Percentiles rank a stretch among this genome's conserved stretches.
phyloP scores from a whole-genome alignment of 1,140 invertebrate species.

The Papilio dardanus region DNA sequence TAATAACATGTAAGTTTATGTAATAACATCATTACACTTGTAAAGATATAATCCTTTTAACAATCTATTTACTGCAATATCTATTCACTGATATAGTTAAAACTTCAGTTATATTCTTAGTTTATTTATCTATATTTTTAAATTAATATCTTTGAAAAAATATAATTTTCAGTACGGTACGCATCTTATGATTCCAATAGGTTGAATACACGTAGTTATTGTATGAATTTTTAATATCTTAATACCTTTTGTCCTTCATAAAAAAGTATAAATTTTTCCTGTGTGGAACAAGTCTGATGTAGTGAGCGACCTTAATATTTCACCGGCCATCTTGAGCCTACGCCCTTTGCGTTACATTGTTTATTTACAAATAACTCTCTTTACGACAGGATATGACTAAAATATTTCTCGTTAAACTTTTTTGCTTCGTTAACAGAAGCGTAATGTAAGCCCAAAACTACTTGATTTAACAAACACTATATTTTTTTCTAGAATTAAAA shows the following conservation, averaged over 20 bases:
- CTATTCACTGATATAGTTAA: too few relatives aligned
- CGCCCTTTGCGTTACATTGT: not conserved
- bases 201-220: not conserved
- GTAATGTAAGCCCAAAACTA: too few relatives aligned
- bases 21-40: not conserved
- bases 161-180: too few relatives aligned
- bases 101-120: too few relatives aligned
- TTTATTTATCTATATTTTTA: too few relatives aligned
- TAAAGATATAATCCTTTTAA: not conserved
- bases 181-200: too few relatives aligned
- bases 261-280: not conserved
- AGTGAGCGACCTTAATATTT: slow-evolving; percentile 10
- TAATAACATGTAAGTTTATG: not conserved
- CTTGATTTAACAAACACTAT: too few relatives aligned
- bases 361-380: not conserved
- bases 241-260: not conserved
- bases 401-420: too few relatives aligned
- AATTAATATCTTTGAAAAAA: too few relatives aligned
- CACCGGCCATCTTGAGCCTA: not conserved
- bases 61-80: not conserved
- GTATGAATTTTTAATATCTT: not conserved
- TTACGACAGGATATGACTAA: not conserved
- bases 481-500: too few relatives aligned
- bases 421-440: too few relatives aligned
- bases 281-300: not conserved